phyloP scores from a whole-genome alignment of 2,113 vertebrate species.

The Ciconia stormi region DNA sequence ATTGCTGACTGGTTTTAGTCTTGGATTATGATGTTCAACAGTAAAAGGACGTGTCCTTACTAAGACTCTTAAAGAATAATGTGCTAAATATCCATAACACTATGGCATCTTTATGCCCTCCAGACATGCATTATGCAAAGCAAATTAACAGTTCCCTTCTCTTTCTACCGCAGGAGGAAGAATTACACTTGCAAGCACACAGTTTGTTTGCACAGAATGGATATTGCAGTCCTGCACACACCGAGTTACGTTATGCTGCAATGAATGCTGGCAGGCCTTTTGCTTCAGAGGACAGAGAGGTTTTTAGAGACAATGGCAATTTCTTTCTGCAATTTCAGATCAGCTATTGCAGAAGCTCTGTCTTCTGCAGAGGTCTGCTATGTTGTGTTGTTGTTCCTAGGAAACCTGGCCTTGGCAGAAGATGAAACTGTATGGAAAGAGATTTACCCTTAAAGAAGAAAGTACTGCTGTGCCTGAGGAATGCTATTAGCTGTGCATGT shows the following conservation, averaged over 20 bases:
- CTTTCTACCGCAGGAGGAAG: background rate
- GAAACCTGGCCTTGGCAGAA: background rate
- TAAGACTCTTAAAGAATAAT: background rate
- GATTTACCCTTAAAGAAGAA: background rate
- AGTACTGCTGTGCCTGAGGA: background rate
- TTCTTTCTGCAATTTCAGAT: background rate
- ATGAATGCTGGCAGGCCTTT: background rate
- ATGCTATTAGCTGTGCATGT: background rate
- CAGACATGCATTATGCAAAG: background rate
- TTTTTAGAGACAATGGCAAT: background rate
- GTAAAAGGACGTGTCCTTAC: background rate
- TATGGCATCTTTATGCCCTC: background rate
- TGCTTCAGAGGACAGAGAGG: background rate
- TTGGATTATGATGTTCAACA: background rate
- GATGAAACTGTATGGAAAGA: background rate
- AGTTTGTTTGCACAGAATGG: background rate
- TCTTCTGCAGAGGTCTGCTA: background rate
- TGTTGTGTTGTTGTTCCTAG: background rate
- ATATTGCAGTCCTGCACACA: background rate
- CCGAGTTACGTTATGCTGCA: background rate
- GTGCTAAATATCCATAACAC: background rate
- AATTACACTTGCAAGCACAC: background rate
- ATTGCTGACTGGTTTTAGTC: background rate
- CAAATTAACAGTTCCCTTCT: background rate
- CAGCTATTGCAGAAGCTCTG: background rate